phyloP scores from a whole-genome alignment of 1,140 invertebrate species.

The Meloidogyne floridensis region DNA sequence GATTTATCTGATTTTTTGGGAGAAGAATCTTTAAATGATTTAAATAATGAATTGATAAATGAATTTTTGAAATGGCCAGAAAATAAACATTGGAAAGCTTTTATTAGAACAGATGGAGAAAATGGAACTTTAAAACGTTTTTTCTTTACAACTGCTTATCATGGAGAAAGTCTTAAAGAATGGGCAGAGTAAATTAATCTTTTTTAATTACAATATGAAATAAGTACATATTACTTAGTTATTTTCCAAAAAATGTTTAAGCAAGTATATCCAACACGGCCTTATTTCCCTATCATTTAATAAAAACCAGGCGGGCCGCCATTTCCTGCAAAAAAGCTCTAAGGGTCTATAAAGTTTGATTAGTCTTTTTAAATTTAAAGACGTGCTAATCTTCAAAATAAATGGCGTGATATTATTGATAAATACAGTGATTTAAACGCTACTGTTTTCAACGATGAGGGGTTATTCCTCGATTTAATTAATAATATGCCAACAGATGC shows the following conservation, averaged over 20 bases:
- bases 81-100: constrained; percentile 59
- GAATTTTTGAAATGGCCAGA: constrained; percentile 60
- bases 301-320: no score
- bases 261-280: no score
- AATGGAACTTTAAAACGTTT: constrained; percentile 52
- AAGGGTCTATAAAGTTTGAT: no score
- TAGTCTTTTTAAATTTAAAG: background rate
- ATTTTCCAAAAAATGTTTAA: no score
- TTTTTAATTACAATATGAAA: background rate
- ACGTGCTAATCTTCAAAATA: constrained; percentile 49
- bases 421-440: constrained; percentile 57
- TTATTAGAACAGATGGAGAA: constrained; percentile 42
- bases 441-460: constrained; percentile 62
- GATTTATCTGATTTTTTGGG: constrained; percentile 55
- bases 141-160: constrained; percentile 63
- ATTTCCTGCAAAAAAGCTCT: no score
- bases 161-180: constrained; percentile 47
- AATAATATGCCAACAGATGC: constrained; percentile 67
- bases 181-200: constrained; percentile 44
- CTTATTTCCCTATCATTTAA: no score
- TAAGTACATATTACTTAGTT: no score
- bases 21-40: constrained; percentile 30
- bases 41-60: constrained; percentile 19
- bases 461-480: constrained; percentile 66
- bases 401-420: constrained; percentile 57